Base-by-base conservation (phyloP, 1,140 invertebrate species). In the Galendromus occidentalis region DNA sequence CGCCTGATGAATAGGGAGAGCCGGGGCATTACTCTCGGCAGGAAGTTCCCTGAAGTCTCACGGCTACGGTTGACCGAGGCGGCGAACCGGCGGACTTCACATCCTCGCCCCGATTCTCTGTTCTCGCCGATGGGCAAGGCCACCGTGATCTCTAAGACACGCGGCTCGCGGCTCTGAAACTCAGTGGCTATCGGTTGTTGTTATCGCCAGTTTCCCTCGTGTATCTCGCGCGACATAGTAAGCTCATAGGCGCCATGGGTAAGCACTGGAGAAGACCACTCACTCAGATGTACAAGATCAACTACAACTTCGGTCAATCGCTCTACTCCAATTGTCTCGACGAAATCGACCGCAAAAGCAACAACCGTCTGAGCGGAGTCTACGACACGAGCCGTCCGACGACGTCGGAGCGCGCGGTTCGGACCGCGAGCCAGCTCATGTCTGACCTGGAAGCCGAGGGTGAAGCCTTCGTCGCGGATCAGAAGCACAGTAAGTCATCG, bases 271-370 rank as follows among this genome's bases (percentile, higher is more conserved):
- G 33, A 25, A n/a, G 51, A 59, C 51, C 51, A 14, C 22, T 59
- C n/a, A 59, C 51, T 22, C 51, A 59, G 51, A 59, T 59, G 51
- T 59, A 59, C 51, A 59, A 59, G 9, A 59, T 59, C 51, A 59
- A 59, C 9, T 59, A 59, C 22, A 59, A 59, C 20, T 59, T 29
- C 22, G 51, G 51, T 29, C 25, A 25, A 17, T 59, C 51, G 51
- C 51, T 59, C 25, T 59, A 59, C 20, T 59, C 51, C 14, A 59
- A 59, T 22, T 59, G 51, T 9, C 22, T 59, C 25, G 51, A 59
- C 51, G 51, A 59, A 22, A 29, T 59, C 25, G 51, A 59, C 20
- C 51, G 51, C 51, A 59, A 59, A 59, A 25, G 51, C 51, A 59
- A 59, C 22, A 59, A 59, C 51, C 51, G 51, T 33, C 20, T 59